These are phyloP conservation scores for Incurvaria masculella DNA, from an alignment of 2,888 invertebrate species.

Conservation along the genomic window DNA sequence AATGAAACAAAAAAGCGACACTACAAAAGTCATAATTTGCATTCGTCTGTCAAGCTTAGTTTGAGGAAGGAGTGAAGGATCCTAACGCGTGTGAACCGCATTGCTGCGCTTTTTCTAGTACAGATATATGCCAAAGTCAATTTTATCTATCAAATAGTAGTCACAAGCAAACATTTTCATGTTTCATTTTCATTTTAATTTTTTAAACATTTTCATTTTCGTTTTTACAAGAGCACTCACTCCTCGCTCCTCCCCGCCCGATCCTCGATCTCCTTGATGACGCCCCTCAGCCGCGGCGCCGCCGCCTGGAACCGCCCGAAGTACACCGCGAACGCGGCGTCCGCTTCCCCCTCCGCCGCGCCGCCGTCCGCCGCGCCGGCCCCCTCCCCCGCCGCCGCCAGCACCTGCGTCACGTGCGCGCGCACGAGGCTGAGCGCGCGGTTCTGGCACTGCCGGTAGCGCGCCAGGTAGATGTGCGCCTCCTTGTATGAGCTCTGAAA, in stretches of 20 bases:
- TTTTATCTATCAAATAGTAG: too few species aligned
- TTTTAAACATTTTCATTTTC: background rate
- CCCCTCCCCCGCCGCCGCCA: constrained; percentile 78
- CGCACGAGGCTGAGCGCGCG: constrained; percentile 78
- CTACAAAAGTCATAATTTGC: too few species aligned
- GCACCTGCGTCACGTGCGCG: constrained; percentile 71
- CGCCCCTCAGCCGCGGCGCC: constrained; percentile 77
- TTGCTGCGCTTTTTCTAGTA: too few species aligned
- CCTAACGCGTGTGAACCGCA: too few species aligned
- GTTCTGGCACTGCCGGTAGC: constrained; percentile 81
- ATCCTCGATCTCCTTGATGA: constrained; percentile 80
- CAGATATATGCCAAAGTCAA: too few species aligned
- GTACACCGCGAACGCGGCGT: constrained; percentile 77
- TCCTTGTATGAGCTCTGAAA: constrained; percentile 80
- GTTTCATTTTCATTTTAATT: constrained; percentile 1
- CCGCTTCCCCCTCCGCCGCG: constrained; percentile 33
- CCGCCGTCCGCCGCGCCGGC: constrained; percentile 46
- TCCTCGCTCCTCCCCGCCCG: constrained; percentile 70
- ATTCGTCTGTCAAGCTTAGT: too few species aligned
- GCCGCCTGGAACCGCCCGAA: constrained; percentile 95
- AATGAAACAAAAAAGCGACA: too few species aligned
- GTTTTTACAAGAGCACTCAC: constrained; percentile 58
- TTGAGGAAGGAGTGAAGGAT: too few species aligned
- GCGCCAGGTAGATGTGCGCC: constrained; percentile 73
- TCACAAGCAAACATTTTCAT: too few species aligned